Base-by-base conservation (phyloP, 53 echinoderm and acorn worm species). In the Paracentrotus lividus region DNA sequence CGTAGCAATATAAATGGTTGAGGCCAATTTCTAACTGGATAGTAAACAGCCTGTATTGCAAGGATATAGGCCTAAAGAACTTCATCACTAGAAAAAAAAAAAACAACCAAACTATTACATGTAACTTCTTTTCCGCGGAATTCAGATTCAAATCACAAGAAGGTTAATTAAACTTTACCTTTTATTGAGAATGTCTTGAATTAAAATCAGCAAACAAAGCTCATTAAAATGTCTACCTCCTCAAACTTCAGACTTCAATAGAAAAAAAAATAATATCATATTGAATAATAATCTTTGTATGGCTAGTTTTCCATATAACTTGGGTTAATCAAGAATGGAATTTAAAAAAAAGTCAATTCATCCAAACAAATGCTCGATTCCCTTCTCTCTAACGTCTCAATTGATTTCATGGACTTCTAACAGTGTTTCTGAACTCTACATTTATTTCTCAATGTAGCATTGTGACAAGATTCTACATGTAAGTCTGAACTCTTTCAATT, bases 401-500 rank as follows among this genome's bases (percentile, higher is more conserved):
- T 81, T 81, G 81, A 81, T n/a, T 81, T 47, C 44, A 81, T n/a
- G 81, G n/a, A 24, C 47, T 10, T n/a, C n/a, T n/a, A n/a, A n/a
- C n/a, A n/a, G n/a, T n/a, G n/a, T 24, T 44, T 8, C 45, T 81
- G 81, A 81, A 44, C 81, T 76, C 20, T 81, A 47, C n/a, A 45
- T 24, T 45, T 81, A 45, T 13, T n/a, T 81, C 47, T 81, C 45
- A 24, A 23, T 26, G 26, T 81, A 26, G 14, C 45, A 45, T 81
- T 12, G 44, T 27, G 47, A 27, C 44, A 81, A 45, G n/a, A n/a
- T 45, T n/a, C n/a, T n/a, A n/a, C n/a, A n/a, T 81, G 44, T 26
- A 81, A 81, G n/a, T 81, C 81, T 26, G 47, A 81, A 47, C n/a
- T 81, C 44, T 81, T 49, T 81, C 81, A 81, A 45, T 47, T 81